Base-by-base conservation (phyloP, 2,888 invertebrate genomes). In the Ctena decussata region DNA sequence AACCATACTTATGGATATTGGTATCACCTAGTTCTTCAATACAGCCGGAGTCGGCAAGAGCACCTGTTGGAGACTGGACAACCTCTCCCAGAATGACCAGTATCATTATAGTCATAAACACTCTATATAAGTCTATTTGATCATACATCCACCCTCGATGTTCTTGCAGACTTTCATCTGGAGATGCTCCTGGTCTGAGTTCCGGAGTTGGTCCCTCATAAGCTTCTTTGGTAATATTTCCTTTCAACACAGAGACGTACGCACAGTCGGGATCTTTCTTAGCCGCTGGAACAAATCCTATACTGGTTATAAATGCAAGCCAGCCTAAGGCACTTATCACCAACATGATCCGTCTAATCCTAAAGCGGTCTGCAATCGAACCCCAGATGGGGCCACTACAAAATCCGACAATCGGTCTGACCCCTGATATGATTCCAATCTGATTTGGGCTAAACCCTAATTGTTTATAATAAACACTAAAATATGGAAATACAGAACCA, bases 141-240 rank as follows among this genome's bases (percentile, higher is more conserved):
- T 84, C 81, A 53, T 85, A 90, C 86, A 91, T 87, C 91, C 91
- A 91, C n/a, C 86, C 91, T 44, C 91, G 80, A 35, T 85, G 85
- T 70, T 91, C 89, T 75, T 87, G 73, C 2, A 91, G 77, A 57
- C 85, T 90, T 24, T 87, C 78, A 21, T 80, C 57, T 12, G 87
- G 70, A 2, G 80, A 71, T 0, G 75, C 72, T 32, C 79, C 88
- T 0, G 80, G 69, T 44, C 82, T 32, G 2, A 80, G 46, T 11
- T 74, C 39, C 5, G 32, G 39, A 32, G 37, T 32, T 21, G 74
- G 35, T 0, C 27, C 53, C 21, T 49, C 27, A 30, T 74, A 46
- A 11, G 39, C 21, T 30, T 35, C 21, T 27, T 2, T 15, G 2
- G 32, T 44, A 6, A 37, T 74, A 35, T 53, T 71, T 5, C 81